Base-by-base conservation (phyloP, 2,888 invertebrate genomes). In the Hipparchia semele region DNA sequence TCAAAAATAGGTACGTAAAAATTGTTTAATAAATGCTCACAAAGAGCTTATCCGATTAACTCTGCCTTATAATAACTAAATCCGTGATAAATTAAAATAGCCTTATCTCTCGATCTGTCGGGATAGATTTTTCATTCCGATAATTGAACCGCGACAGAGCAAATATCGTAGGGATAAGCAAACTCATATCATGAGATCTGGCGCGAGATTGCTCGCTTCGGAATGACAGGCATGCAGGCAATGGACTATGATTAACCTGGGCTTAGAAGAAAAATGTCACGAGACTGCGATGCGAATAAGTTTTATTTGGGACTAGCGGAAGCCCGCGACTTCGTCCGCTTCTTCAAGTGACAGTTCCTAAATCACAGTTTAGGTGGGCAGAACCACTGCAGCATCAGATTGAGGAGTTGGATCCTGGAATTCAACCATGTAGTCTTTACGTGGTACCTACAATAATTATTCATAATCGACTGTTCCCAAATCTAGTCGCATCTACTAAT, bases 241-340 rank as follows among this genome's bases (percentile, higher is more conserved):
- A 78, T 75, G 72, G 68, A 75, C 73, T 75, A 70, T 74, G 76
- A 78, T 78, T 78, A 77, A 73, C 75, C 72, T 76, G 71, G 68
- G 51, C 72, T 74, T 74, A 70, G 68, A 73, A 74, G 77, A 77
- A 72, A 74, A 76, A 77, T 76, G 74, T 73, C 70, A 67, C 76
- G 65, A 73, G 76, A 75, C 76, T 77, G 76, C 70, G 73, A 67
- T 70, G 73, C 70, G 66, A 71, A 74, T 72, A 74, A 72, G 67
- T 58, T 73, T 74, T 76, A 74, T 76, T 74, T 74, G 69, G 2
- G 2, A 39, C 39, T 39, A 39, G 39, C 39, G 2, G 39, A 39
- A 4, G 39, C 39, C 5, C 39, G 39, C 39, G 39, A 39, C 39
- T 39, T 39, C 39, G 39, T 39, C 39, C 39, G 39, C 39, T 2